phyloP scores from a whole-genome alignment of 2,113 vertebrate species.

The Garra rufa region DNA sequence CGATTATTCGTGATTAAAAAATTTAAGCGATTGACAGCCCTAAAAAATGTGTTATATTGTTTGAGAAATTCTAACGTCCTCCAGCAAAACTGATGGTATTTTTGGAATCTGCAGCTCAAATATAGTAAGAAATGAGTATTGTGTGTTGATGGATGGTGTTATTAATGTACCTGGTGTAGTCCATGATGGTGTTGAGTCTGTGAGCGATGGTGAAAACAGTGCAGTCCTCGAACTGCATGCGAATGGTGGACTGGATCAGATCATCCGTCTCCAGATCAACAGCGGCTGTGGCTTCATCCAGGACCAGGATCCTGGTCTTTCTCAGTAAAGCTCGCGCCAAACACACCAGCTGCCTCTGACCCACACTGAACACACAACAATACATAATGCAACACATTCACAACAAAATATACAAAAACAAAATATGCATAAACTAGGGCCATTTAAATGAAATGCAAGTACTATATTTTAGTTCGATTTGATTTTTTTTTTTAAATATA shows the following conservation, averaged over 20 bases:
- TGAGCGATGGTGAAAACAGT: constrained; percentile 97
- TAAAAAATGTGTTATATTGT: too few relatives aligned
- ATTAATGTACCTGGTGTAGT: constrained; percentile 80
- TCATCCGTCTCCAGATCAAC: constrained; percentile 94
- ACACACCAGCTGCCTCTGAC: constrained; percentile 94
- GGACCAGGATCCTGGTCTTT: constrained; percentile 88
- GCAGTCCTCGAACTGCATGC: constrained; percentile 91
- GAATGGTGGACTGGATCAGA: constrained; percentile 94
- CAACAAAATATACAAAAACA: not conserved
- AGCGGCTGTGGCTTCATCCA: constrained; percentile 94
- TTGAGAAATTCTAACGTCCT: too few relatives aligned
- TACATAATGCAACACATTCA: not conserved
- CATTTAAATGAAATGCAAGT: not conserved
- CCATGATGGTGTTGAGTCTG: constrained; percentile 97
- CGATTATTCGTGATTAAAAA: too few relatives aligned
- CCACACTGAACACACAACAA: constrained; percentile 75
- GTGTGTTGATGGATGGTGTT: too few relatives aligned
- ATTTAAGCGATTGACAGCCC: too few relatives aligned
- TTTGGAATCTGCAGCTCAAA: too few relatives aligned
- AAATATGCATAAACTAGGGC: not conserved
- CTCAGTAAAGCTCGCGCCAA: constrained; percentile 92
- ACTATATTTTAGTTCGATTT: not conserved
- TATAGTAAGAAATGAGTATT: too few relatives aligned
- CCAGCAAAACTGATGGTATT: too few relatives aligned
- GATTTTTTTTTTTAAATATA: too few relatives aligned